These are phyloP conservation scores for Dreissena polymorpha DNA, from an alignment of 1,140 invertebrate species.

Conservation along the genomic window DNA sequence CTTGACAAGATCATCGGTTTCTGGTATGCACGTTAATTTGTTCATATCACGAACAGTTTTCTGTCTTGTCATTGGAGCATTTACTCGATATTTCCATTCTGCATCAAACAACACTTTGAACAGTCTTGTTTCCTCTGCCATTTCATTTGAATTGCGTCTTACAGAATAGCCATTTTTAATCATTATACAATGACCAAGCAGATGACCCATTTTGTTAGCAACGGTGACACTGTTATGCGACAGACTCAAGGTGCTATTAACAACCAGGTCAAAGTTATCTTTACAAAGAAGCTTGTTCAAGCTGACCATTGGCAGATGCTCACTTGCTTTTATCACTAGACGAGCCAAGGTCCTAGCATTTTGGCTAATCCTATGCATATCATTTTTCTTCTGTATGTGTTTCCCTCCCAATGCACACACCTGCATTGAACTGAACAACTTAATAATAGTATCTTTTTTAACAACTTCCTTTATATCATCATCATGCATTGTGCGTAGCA, in stretches of 20 bases:
- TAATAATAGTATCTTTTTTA: conserved; percentile 33
- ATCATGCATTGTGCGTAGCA: conserved; percentile 30
- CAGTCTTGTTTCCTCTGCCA: conserved; percentile 13
- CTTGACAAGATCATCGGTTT: conserved; percentile 27
- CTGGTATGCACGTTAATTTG: conserved; percentile 1
- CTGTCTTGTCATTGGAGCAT: conserved; percentile 21
- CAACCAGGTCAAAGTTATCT: conserved; percentile 43
- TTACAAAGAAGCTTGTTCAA: background rate
- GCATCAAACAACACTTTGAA: conserved; percentile 44
- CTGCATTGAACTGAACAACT: conserved; percentile 13
- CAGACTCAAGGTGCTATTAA: background rate
- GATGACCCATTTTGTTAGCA: conserved; percentile 19
- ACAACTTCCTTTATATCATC: conserved; percentile 25
- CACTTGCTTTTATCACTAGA: conserved; percentile 19
- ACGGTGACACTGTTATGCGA: conserved; percentile 22
- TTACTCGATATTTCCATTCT: conserved; percentile 40
- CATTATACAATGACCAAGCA: conserved; percentile 40
- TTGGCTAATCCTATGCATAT: conserved; percentile 35
- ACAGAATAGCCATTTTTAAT: conserved; percentile 32
- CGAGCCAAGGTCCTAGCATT: conserved; percentile 28
- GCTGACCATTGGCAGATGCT: background rate
- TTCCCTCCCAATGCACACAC: conserved; percentile 31
- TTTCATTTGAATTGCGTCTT: conserved; percentile 15
- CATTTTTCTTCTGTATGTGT: conserved; percentile 33
- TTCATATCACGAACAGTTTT: conserved; percentile 20